These are phyloP conservation scores for Panagrolaimus sp. DNA, from an alignment of 1,140 invertebrate species.

Conservation along the genomic window DNA sequence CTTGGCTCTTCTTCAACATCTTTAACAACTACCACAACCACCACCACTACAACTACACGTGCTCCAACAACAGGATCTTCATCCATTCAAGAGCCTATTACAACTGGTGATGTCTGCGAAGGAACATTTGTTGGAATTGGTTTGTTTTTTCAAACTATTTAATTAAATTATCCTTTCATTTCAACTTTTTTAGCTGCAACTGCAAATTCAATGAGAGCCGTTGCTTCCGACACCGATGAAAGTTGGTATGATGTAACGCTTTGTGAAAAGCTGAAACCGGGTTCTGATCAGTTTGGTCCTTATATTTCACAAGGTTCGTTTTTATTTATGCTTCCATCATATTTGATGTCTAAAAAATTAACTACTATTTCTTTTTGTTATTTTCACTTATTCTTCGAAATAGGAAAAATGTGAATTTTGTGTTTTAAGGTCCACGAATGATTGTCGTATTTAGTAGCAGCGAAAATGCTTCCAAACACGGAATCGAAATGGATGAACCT, in stretches of 20 bases:
- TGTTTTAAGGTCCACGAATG: conserved; percentile 49
- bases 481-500: conserved; percentile 26
- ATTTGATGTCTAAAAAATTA: no score
- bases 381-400: no score
- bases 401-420: no score
- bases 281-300: conserved; percentile 31
- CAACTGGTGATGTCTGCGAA: not conserved
- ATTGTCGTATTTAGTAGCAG: conserved; percentile 52
- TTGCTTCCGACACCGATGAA: conserved; percentile 52
- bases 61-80: no score
- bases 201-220: conserved; percentile 47
- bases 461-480: conserved; percentile 17
- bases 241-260: conserved; percentile 50
- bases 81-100: not conserved
- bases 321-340: no score
- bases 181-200: not conserved
- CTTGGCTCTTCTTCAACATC: not conserved
- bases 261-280: conserved; percentile 29
- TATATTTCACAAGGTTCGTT: conserved; percentile 21
- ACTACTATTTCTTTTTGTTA: no score
- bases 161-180: no score
- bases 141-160: no score
- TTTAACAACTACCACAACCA: not conserved
- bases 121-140: not conserved
- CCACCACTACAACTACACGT: not conserved